Base-by-base conservation (phyloP, 2,888 invertebrate species). In the Xanthorhoe designata region DNA sequence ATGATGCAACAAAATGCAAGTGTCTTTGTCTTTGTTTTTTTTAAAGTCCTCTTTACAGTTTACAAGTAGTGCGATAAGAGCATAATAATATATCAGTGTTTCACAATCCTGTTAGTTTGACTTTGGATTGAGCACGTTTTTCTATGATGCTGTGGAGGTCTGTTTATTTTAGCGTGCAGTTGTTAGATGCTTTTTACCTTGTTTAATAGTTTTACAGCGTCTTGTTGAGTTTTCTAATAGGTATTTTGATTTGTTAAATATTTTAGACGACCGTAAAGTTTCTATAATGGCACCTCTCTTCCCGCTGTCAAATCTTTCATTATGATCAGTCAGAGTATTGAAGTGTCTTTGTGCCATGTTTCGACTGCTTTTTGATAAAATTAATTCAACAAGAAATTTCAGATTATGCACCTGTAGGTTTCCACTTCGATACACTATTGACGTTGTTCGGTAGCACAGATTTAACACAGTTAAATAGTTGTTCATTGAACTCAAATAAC, bases 111-210 rank as follows among this genome's bases (percentile, higher is more conserved):
- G 56, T 52, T 24, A 49, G 38, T 13, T 42, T 13, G 35, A 35
- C 18, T 49, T 17, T 32, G 51, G 47, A 32, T 57, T 52, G 47
- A 35, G 49, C 59, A 64, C 55, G 55, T 64, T 64, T 47, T 59
- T 19, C 29, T 17, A 59, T 29, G 56, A 59, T 47, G 17, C 35
- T 55, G 19, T 42, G 29, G 17, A 32, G 19, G 13, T 47, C 15
- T 42, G 35, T 63, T 18, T 32, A 51, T 35, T 17, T 4, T 24
- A 38, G 52, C 17, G 47, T 24, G 53, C 52, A 57, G 52, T 38
- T 59, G 59, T 9, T 59, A 17, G 15, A 15, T 59, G 38, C 50
- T 38, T 47, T 18, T 53, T 32, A 61, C 61, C 54, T 55, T 47
- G 49, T 49, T 60, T 49, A 17, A 54, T 54, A 45, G 45, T 47